Percentiles rank a stretch among this genome's conserved stretches.
These are phyloP conservation scores for Dasysyrphus tricinctus DNA, from an alignment of 2,888 invertebrate species.

Conservation along the genomic window DNA sequence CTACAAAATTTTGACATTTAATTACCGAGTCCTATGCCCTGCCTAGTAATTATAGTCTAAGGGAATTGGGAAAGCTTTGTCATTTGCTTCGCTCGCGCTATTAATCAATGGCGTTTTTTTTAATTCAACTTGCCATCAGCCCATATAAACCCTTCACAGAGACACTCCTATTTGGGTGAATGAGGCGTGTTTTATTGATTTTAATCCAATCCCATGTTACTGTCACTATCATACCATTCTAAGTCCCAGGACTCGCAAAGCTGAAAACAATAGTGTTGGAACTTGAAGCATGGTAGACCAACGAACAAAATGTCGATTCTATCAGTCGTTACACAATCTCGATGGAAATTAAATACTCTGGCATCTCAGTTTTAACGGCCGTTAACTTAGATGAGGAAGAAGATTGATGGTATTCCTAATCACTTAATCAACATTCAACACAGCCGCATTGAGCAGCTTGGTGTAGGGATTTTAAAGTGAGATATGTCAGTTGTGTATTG, in stretches of 20 bases:
- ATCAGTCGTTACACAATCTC: constrained; percentile 50
- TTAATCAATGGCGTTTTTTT: constrained; percentile 16
- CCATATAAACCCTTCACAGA: constrained; percentile 5
- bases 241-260: neutral
- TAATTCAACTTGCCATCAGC: neutral
- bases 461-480: constrained; percentile 24
- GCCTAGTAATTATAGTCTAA: constrained; percentile 10
- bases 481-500: constrained; percentile 5
- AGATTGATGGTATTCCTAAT: constrained; percentile 42
- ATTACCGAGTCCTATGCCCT: neutral
- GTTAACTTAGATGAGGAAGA: constrained; percentile 39
- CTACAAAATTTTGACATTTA: neutral
- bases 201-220: constrained; percentile 10
- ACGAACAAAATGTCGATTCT: neutral
- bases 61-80: constrained; percentile 7
- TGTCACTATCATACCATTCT: constrained; percentile 4
- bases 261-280: neutral
- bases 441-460: constrained; percentile 4
- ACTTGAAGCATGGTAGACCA: neutral
- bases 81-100: constrained; percentile 7
- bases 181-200: constrained; percentile 34
- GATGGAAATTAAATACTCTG: constrained; percentile 48
- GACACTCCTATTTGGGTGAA: neutral
- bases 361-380: constrained; percentile 42
- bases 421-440: constrained; percentile 46